Conservation (phyloP, 2,888 invertebrate species). For the Drosophila emarginata region DNA sequence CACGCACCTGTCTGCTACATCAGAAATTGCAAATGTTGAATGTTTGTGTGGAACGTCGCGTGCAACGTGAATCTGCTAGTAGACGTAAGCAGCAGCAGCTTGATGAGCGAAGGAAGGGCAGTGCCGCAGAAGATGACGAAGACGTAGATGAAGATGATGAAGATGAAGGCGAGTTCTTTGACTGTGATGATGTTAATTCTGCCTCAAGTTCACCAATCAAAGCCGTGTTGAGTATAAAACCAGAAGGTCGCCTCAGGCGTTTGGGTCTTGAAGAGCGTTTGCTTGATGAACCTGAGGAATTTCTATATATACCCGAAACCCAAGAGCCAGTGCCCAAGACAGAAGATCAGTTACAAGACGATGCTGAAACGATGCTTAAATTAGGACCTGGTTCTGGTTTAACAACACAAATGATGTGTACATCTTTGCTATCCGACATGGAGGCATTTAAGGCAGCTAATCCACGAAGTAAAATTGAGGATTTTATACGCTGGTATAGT, state of each 20-base stretch:
- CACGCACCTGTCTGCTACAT: slow-evolving; percentile 94
- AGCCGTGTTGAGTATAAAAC: slow-evolving; percentile 83
- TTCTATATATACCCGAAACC: slow-evolving; percentile 91
- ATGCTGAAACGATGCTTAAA: slow-evolving; percentile 94
- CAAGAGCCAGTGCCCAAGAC: slow-evolving; percentile 98
- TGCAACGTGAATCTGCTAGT: slow-evolving; percentile 53
- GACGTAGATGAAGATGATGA: slow-evolving; percentile 51
- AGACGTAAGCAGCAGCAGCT: slow-evolving; percentile 74
- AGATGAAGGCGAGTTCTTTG: slow-evolving; percentile 89
- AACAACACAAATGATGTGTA: slow-evolving; percentile 96
- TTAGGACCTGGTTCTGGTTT: slow-evolving; percentile 92
- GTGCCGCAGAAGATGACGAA: slow-evolving; percentile 10
- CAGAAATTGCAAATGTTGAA: slow-evolving; percentile 96
- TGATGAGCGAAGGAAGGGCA: slow-evolving; percentile 12
- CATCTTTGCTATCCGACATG: slow-evolving; percentile 97
- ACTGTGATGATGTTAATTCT: slow-evolving; percentile 85
- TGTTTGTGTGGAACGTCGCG: slow-evolving; percentile 88
- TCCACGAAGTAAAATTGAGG: slow-evolving; percentile 94
- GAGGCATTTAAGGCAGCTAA: slow-evolving; percentile 99
- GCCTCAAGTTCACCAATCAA: slow-evolving; percentile 52
- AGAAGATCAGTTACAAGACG: slow-evolving; percentile 97
- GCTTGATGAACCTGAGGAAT: slow-evolving; percentile 87
- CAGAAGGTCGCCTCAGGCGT: slow-evolving; percentile 88
- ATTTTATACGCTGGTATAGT: slow-evolving; percentile 99
- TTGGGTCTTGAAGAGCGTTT: slow-evolving; percentile 86